Evolutionary conservation across 2,888 invertebrate species (phyloP).

Genomic region (Oeneis ivallda): DNA sequence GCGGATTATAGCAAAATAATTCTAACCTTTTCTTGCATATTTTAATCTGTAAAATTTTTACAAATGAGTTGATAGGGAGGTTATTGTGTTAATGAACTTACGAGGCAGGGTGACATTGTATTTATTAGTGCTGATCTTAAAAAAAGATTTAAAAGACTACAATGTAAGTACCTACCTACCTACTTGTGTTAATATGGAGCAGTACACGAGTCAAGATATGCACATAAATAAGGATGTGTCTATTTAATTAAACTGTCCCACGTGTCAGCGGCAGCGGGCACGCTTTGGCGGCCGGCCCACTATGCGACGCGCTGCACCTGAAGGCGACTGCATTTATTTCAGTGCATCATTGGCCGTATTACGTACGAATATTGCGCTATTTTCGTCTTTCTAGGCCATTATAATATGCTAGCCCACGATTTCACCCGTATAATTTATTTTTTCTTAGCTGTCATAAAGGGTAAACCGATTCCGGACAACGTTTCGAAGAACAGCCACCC

Average conservation of each 20-base stretch:
- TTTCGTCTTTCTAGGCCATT: conserved; percentile 32
- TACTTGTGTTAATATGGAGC: background rate
- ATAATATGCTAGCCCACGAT: no score
- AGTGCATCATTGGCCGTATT: conserved; percentile 40
- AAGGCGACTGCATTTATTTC: conserved; percentile 58
- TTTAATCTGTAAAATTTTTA: no score
- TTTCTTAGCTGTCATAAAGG: no score
- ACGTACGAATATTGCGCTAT: conserved; percentile 29
- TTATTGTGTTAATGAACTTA: no score
- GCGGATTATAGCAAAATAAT: no score
- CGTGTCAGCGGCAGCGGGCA: conserved; percentile 42
- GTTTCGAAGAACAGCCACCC: no score
- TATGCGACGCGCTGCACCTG: conserved; percentile 50
- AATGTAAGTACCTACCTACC: background rate
- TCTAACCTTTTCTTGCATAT: no score
- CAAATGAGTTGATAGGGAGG: no score
- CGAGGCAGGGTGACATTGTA: no score
- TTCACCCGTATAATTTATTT: no score
- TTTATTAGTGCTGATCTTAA: no score
- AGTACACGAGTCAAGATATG: conserved; percentile 4
- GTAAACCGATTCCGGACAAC: no score
- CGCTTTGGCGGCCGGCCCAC: conserved; percentile 58
- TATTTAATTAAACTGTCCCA: conserved; percentile 34
- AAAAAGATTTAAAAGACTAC: background rate
- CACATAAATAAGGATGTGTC: conserved; percentile 35